phyloP scores from a whole-genome alignment of 2,797 vertebrate genomes.

The Podarcis lilfordi region DNA sequence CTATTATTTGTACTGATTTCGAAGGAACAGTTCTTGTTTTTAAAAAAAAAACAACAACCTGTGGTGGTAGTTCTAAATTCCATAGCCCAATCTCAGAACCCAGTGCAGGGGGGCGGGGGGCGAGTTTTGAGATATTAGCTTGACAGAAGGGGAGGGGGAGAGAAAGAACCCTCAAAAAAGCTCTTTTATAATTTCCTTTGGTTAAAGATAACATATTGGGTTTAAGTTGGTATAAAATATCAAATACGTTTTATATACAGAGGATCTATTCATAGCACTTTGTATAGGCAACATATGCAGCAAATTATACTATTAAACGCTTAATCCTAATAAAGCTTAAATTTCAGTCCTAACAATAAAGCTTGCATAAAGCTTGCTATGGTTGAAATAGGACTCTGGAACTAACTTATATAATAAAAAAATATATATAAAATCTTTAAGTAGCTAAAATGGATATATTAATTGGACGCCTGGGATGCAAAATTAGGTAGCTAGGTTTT shows the following conservation, averaged over 20 bases:
- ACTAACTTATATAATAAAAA: slow-evolving; percentile 47
- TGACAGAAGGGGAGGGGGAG: slow-evolving; percentile 57
- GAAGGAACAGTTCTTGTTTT: slow-evolving; percentile 40
- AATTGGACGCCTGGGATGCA: slow-evolving; percentile 39
- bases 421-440: background rate
- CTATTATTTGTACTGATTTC: slow-evolving; percentile 45
- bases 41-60: too few species aligned
- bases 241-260: slow-evolving; percentile 65
- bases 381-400: slow-evolving; percentile 60
- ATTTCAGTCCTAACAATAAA: slow-evolving; percentile 71
- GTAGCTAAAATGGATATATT: slow-evolving; percentile 46
- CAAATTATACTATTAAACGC: slow-evolving; percentile 78
- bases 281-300: slow-evolving; percentile 68
- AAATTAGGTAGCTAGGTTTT: slow-evolving; percentile 4
- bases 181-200: slow-evolving; percentile 63
- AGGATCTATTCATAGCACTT: slow-evolving; percentile 70
- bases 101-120: background rate
- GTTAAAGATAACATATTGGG: slow-evolving; percentile 67
- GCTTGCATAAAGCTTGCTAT: slow-evolving; percentile 53
- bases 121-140: slow-evolving; percentile 54
- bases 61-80: slow-evolving; percentile 45
- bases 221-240: slow-evolving; percentile 71
- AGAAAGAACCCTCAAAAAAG: slow-evolving; percentile 27
- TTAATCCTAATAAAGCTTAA: slow-evolving; percentile 78
- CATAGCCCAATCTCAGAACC: slow-evolving; percentile 50